phyloP scores from a whole-genome alignment of 2,113 vertebrate genomes.

The Chrysochloris asiatica region DNA sequence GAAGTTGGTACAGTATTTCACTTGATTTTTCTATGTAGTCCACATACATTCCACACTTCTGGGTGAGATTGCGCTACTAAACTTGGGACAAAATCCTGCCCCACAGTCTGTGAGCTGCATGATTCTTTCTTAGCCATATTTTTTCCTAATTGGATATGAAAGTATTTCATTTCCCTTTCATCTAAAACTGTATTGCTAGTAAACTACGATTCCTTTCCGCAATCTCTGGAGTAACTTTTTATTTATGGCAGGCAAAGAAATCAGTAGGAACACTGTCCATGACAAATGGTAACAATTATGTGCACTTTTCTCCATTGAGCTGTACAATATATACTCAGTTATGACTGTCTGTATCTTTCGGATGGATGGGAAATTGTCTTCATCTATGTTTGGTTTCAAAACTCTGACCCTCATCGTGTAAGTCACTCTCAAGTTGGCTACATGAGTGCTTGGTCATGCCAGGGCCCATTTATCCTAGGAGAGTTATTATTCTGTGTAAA shows the following conservation, averaged over 20 bases:
- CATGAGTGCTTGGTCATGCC: neutral
- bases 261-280: slow-evolving; percentile 27
- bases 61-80: neutral
- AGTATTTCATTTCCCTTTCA: slow-evolving; percentile 57
- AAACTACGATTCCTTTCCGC: slow-evolving; percentile 41
- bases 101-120: neutral
- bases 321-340: neutral
- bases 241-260: slow-evolving; percentile 59
- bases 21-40: neutral
- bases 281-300: slow-evolving; percentile 63
- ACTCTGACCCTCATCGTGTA: neutral
- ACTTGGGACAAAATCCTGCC: neutral
- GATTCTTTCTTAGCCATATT: neutral
- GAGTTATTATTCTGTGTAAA: neutral
- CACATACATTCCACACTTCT: neutral
- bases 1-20: fast-evolving
- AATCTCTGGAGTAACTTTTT: slow-evolving; percentile 6
- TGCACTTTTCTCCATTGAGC: slow-evolving; percentile 44
- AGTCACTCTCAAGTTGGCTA: neutral
- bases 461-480: neutral
- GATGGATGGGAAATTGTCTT: neutral
- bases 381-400: neutral
- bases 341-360: neutral
- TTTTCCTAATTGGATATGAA: neutral
- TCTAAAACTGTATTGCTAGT: neutral